phyloP scores from a whole-genome alignment of 2,797 vertebrate species.

The Parambassis ranga region DNA sequence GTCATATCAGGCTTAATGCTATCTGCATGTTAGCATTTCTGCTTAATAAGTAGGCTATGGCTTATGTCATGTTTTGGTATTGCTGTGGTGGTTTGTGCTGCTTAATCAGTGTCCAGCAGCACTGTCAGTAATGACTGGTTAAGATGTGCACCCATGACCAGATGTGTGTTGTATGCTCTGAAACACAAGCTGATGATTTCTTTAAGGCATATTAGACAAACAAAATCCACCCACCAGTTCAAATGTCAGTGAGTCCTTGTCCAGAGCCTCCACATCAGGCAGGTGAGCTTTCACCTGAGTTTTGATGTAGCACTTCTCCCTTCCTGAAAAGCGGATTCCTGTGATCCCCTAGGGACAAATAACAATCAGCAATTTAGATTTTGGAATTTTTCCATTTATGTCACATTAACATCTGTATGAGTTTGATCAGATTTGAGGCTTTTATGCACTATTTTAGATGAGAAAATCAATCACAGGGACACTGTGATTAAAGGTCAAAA shows the following conservation, averaged over 20 bases:
- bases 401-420: not conserved
- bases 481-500: slow-evolving; percentile 51
- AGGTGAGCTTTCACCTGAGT: slow-evolving; percentile 89
- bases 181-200: too few relatives aligned
- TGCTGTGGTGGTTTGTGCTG: too few relatives aligned
- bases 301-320: slow-evolving; percentile 95
- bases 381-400: not conserved
- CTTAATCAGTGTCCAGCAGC: too few relatives aligned
- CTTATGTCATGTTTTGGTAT: too few relatives aligned
- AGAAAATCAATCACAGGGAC: slow-evolving; percentile 23
- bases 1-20: too few relatives aligned
- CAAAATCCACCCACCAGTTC: slow-evolving; percentile 84
- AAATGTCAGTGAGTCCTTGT: slow-evolving; percentile 85
- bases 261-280: slow-evolving; percentile 84
- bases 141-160: too few relatives aligned
- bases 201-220: too few relatives aligned
- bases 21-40: too few relatives aligned
- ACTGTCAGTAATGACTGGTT: too few relatives aligned
- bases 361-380: not conserved
- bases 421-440: not conserved
- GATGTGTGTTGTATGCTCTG: too few relatives aligned
- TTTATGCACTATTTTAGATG: not conserved
- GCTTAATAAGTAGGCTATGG: too few relatives aligned
- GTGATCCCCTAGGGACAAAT: slow-evolving; percentile 85
- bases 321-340: slow-evolving; percentile 90